phyloP scores from a whole-genome alignment of 2,113 vertebrate genomes.

The Psilopsiagon aurifrons region DNA sequence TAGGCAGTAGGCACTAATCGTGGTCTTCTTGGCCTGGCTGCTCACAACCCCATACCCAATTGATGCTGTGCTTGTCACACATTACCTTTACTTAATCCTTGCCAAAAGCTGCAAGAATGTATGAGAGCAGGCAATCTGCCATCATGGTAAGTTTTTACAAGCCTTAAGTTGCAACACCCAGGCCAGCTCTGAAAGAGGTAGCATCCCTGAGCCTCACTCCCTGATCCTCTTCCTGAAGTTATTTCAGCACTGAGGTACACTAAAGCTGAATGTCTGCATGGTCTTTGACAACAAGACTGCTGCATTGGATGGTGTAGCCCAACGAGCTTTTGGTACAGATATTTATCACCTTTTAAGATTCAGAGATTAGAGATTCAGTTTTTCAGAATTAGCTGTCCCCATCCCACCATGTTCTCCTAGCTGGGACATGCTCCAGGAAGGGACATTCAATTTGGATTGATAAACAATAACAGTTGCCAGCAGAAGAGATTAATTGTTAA shows the following conservation, averaged over 20 bases:
- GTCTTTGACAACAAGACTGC: rapidly evolving
- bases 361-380: neutral
- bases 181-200: neutral
- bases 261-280: neutral
- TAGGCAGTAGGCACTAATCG: neutral
- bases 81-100: neutral
- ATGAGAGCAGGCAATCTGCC: neutral
- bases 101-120: neutral
- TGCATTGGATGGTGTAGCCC: neutral
- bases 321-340: neutral
- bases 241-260: neutral
- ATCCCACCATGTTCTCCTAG: neutral
- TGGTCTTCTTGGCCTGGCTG: neutral
- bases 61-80: neutral
- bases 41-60: neutral
- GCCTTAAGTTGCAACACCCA: no score
- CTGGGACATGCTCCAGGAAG: neutral
- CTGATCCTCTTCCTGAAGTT: neutral
- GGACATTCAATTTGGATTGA: neutral
- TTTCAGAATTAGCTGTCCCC: neutral
- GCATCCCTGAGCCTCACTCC: neutral
- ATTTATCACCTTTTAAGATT: neutral
- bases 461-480: neutral
- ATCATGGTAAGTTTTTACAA: rapidly evolving
- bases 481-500: conserved; percentile 19